Percentiles rank a stretch among this genome's conserved stretches.
Conservation (phyloP, 2,888 invertebrate species). For the Selenia dentaria region DNA sequence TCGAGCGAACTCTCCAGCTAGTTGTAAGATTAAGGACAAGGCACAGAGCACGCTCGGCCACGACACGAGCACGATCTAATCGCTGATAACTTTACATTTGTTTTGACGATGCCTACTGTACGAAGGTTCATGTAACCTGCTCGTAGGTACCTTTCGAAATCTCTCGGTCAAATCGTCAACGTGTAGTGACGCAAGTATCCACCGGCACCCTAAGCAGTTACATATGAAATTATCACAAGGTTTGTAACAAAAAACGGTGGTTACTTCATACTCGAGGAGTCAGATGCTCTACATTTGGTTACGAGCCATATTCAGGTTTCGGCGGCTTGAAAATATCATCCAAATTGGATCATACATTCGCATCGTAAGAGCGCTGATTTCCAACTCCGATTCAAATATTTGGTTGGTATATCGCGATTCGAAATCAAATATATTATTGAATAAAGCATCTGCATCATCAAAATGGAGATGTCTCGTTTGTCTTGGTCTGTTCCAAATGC, state of each 20-base stretch:
- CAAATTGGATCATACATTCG: background rate
- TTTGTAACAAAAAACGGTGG: conserved; percentile 2
- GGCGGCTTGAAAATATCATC: background rate
- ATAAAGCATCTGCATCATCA: background rate
- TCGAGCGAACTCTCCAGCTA: background rate
- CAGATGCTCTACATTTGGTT: conserved; percentile 4
- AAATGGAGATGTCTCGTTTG: conserved; percentile 3
- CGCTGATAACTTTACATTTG: background rate
- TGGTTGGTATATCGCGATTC: no score
- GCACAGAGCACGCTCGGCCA: background rate
- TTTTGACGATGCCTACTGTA: background rate
- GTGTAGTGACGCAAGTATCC: conserved; percentile 38
- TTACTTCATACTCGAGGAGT: conserved; percentile 10
- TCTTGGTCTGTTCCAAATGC: conserved; percentile 3
- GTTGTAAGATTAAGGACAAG: background rate
- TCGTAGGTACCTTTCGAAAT: conserved; percentile 43
- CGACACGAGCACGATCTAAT: background rate
- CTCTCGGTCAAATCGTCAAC: conserved; percentile 39
- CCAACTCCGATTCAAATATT: no score
- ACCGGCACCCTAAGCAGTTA: conserved; percentile 16
- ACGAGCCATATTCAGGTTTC: background rate
- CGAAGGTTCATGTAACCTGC: conserved; percentile 1
- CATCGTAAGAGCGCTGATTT: no score
- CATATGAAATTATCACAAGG: background rate
- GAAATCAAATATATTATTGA: background rate